Conservation (phyloP, 1,140 invertebrate genomes). For the Sycophaga agraensis region DNA sequence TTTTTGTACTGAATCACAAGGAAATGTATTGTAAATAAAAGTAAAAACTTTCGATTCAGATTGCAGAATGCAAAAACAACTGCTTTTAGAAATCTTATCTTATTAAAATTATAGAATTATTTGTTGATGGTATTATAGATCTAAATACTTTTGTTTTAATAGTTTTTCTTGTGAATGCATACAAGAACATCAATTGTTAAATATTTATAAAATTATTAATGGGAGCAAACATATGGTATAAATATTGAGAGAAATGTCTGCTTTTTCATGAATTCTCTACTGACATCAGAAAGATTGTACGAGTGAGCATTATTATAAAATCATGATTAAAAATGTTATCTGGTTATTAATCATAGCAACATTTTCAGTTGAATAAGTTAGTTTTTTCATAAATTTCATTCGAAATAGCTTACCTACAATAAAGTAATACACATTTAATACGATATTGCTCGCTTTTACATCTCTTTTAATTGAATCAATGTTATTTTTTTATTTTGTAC, state of each 20-base stretch:
- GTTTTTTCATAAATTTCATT: background rate
- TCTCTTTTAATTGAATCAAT: conserved; percentile 9
- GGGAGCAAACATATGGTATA: conserved; percentile 9
- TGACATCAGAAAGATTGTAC: background rate
- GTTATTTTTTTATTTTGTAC: too few relatives aligned
- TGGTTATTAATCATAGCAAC: conserved; percentile 2
- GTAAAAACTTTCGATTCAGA: too few relatives aligned
- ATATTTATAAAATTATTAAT: background rate
- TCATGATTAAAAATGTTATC: conserved; percentile 1
- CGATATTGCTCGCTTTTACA: conserved; percentile 16
- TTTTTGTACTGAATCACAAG: background rate
- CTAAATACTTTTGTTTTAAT: background rate
- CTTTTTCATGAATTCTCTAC: background rate
- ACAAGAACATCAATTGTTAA: background rate
- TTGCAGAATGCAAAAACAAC: too few relatives aligned
- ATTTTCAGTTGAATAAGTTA: conserved; percentile 7
- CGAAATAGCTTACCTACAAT: background rate
- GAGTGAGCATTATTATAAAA: conserved; percentile 17
- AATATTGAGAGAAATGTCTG: conserved; percentile 15
- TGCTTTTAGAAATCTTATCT: too few relatives aligned
- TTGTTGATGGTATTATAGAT: too few relatives aligned
- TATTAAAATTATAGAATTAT: too few relatives aligned
- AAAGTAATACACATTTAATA: conserved; percentile 7
- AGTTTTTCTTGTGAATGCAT: background rate
- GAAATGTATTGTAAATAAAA: background rate